Evolutionary conservation across 2,797 vertebrate genomes (phyloP), one percentile per base, ranked within the genome.

Genomic region (Distichodus sexfasciatus): DNA sequence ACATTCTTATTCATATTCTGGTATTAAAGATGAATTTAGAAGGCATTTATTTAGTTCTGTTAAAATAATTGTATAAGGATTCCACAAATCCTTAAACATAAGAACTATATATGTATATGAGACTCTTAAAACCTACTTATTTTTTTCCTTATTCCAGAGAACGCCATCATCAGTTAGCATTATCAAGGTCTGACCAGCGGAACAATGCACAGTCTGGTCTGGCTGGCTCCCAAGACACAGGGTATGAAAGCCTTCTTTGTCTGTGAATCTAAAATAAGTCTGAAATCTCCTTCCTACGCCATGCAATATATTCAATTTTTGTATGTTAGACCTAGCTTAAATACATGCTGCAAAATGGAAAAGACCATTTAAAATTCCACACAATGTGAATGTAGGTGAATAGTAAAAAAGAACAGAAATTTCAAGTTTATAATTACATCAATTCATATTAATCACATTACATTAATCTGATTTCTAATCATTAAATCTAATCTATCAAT

Each of bases 121-220:
- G n/a, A 0, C 40, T 64, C 6, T 59, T 46, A 24, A 1, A 6
- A 3, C 26, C 40, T 51, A 24, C 33, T 40, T 71, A n/a, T 59
- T 11, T 59, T 61, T 62, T 26, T 15, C 40, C n/a, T 54, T 73
- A 54, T 76, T 78, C 7, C 73, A 80, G 33, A 74, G 76, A 48
- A 74, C 79, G 1, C 63, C 73, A 19, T 80, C 79, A 36, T 70
- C 79, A 5, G 21, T 80, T 14, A 80, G 79, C 67, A 78, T 80
- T 50, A 80, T 80, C 51, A 78, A 80, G 50, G 73, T 80, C 71
- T 80, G 74, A 78, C 35, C 57, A 35, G 26, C 11, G 43, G 31
- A 28, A 47, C 53, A 8, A 21, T 8, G 14, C 43, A 29, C 15
- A 50, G 38, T 61, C 11, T 44, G 17, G 14, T 51, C 21, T 50